Percentiles rank a stretch among this genome's conserved stretches.
These are phyloP conservation scores for Sphaeramia orbicularis DNA, from an alignment of 2,797 vertebrate species.

Conservation along the genomic window DNA sequence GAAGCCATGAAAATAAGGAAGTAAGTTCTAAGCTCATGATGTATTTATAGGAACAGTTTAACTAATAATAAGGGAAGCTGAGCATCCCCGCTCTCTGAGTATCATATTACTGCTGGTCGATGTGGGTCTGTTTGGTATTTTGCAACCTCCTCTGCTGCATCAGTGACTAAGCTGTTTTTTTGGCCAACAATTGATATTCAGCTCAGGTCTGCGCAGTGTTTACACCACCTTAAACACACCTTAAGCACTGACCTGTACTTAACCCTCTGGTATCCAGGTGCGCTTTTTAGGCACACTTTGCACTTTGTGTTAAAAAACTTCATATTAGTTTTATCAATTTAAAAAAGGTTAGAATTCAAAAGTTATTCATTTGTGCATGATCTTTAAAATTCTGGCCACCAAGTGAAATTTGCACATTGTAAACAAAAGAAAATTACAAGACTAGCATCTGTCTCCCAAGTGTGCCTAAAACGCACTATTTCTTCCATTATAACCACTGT, in stretches of 20 bases:
- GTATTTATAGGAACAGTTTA: not conserved
- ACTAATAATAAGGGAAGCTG: not conserved
- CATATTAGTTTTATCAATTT: too few species aligned
- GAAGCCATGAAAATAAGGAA: constrained; percentile 98
- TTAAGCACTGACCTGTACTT: not conserved
- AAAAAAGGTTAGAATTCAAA: too few species aligned
- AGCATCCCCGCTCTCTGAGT: not conserved
- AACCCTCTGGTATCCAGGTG: too few species aligned
- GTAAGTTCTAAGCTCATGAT: constrained; percentile 80
- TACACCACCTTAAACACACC: constrained; percentile 1
- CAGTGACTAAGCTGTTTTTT: constrained; percentile 69
- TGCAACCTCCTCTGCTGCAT: constrained; percentile 55
- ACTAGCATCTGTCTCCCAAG: too few species aligned
- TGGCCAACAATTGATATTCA: constrained; percentile 20
- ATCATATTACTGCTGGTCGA: constrained; percentile 22
- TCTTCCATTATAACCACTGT: too few species aligned
- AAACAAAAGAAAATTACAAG: too few species aligned
- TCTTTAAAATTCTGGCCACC: too few species aligned
- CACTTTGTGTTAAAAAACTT: too few species aligned
- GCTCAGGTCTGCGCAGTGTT: constrained; percentile 5
- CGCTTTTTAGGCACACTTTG: too few species aligned
- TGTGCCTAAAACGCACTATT: too few species aligned
- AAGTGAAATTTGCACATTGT: too few species aligned
- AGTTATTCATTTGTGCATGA: too few species aligned
- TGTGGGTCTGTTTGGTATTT: constrained; percentile 26